phyloP scores from a whole-genome alignment of 1,140 invertebrate species.

The Macrocentrus cingulum region DNA sequence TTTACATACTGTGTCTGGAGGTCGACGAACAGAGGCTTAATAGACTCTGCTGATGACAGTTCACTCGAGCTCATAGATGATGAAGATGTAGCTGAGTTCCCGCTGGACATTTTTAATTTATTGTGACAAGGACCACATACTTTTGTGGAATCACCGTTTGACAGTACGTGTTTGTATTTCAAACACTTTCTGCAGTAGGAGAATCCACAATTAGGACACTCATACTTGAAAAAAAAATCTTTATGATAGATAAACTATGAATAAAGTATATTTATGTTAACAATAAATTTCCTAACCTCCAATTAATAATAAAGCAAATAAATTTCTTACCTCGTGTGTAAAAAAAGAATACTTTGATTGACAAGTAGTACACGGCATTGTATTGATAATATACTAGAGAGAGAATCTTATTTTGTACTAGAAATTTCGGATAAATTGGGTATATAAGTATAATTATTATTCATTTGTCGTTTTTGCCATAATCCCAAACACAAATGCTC shows the following conservation, averaged over 20 bases:
- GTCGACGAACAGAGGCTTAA: conserved; percentile 40
- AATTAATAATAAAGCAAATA: conserved; percentile 11
- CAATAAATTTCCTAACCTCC: not conserved
- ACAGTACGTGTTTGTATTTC: conserved; percentile 49
- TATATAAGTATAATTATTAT: too few relatives aligned
- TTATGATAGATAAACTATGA: not conserved
- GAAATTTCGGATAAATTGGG: too few relatives aligned
- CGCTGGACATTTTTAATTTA: conserved; percentile 34
- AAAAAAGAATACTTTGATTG: conserved; percentile 49
- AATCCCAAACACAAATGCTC: too few relatives aligned
- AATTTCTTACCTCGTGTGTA: conserved; percentile 42
- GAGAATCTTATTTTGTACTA: too few relatives aligned
- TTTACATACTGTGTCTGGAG: conserved; percentile 49
- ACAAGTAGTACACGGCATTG: conserved; percentile 51
- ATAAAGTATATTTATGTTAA: not conserved
- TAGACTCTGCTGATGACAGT: conserved; percentile 20
- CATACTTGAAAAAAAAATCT: conserved; percentile 39
- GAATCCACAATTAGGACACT: conserved; percentile 53
- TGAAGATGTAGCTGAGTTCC: conserved; percentile 18
- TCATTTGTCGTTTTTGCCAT: too few relatives aligned
- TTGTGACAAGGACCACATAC: conserved; percentile 51
- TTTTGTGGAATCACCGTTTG: conserved; percentile 41
- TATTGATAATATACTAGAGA: too few relatives aligned
- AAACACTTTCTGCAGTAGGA: conserved; percentile 53
- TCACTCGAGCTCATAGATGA: too few relatives aligned